phyloP scores from a whole-genome alignment of 2,113 vertebrate species.

The Chitala chitala region DNA sequence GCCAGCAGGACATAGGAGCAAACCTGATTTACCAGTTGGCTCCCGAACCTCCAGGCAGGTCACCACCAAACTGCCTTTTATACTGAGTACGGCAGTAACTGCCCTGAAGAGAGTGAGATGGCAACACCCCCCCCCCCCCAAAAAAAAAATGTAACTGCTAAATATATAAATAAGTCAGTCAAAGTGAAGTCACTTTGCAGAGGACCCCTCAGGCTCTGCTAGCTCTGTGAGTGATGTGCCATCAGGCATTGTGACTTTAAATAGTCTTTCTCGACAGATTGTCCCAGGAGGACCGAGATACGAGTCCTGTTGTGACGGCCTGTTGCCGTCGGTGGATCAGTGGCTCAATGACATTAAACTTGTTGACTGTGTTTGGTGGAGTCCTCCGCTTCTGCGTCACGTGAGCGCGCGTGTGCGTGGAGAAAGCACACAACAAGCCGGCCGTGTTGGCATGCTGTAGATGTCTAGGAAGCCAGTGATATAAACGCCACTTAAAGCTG shows the following conservation, averaged over 20 bases:
- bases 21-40: no score
- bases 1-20: no score
- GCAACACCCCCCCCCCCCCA: background rate
- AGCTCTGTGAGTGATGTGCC: slow-evolving; percentile 5
- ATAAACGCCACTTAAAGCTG: no score
- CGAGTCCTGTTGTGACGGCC: background rate
- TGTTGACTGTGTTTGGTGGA: background rate
- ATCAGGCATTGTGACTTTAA: slow-evolving; percentile 14
- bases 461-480: no score
- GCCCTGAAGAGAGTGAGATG: background rate
- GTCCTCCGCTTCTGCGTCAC: background rate
- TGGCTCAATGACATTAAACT: background rate
- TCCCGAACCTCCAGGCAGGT: no score
- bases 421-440: background rate
- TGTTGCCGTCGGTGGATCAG: background rate
- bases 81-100: background rate
- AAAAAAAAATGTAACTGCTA: background rate
- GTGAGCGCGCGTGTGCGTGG: background rate
- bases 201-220: background rate
- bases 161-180: slow-evolving; percentile 12
- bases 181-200: background rate
- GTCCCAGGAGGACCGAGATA: slow-evolving; percentile 4
- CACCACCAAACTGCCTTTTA: no score
- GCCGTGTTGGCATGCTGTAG: no score
- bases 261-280: slow-evolving; percentile 3